Evolutionary conservation across 1,140 invertebrate species (phyloP).

Genomic region (Aphis craccivora): DNA sequence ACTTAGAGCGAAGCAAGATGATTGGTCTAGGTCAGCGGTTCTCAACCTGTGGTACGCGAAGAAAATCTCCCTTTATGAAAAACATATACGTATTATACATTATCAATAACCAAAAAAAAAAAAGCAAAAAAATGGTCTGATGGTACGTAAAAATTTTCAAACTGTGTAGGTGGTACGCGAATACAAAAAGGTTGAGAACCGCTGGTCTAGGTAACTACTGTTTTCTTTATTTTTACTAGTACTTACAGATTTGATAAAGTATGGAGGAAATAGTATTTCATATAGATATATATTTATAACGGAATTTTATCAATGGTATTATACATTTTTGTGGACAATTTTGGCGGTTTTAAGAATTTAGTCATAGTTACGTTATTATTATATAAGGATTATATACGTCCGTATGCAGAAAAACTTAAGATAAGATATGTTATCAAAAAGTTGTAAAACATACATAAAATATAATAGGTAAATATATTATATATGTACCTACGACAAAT

Average conservation of each 20-base stretch:
- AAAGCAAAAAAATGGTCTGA: too few relatives aligned
- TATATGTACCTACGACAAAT: neutral
- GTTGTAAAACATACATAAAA: neutral
- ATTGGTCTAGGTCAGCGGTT: too few relatives aligned
- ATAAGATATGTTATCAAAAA: slow-evolving; percentile 21
- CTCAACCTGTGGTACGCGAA: too few relatives aligned
- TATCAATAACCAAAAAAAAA: too few relatives aligned
- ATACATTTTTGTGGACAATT: neutral
- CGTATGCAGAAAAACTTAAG: neutral
- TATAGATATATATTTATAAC: neutral
- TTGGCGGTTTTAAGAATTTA: neutral
- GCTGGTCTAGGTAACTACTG: neutral
- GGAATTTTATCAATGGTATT: neutral
- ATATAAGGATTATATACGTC: neutral
- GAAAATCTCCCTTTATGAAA: too few relatives aligned
- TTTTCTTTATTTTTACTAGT: neutral
- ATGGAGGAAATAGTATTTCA: neutral
- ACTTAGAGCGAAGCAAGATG: neutral
- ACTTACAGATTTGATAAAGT: neutral
- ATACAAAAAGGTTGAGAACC: too few relatives aligned
- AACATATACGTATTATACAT: too few relatives aligned
- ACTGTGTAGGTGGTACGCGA: too few relatives aligned
- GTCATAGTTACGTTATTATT: neutral
- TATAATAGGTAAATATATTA: too few relatives aligned
- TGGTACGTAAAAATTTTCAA: too few relatives aligned